Base-by-base conservation (phyloP, 2,888 invertebrate genomes). In the Thymelicus acteon region DNA sequence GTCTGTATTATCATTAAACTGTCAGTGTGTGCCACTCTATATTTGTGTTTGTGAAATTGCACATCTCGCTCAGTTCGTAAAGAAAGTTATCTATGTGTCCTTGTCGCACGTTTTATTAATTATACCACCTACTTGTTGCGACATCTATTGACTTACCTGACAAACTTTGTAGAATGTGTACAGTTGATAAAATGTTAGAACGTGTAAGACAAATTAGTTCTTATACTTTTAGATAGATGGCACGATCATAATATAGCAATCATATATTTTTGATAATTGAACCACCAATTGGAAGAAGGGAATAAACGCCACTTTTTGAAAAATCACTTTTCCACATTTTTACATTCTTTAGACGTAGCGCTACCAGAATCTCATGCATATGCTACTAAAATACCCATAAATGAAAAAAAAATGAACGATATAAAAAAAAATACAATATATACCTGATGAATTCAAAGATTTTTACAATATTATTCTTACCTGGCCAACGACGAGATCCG, bases 31-130 rank as follows among this genome's bases (percentile, higher is more conserved):
- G 65, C 67, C 39, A 71, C 31, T 72, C 77, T 82, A 63, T 72
- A 75, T 86, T 86, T 80, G 81, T 85, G 72, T 86, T 86, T 75
- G 62, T 74, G 73, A 61, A 70, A 54, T 48, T 60, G 19, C 71
- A 65, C 82, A 85, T 83, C 85, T 72, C 73, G 85, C 79, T 79
- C 49, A 61, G 75, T 64, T 13, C 47, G 44, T 37, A 6, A 7
- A 44, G 39, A 49, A 67, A 49, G 60, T 58, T 44, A 78, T 81
- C 61, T 66, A 63, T 72, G 77, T 77, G 39, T 90, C 86, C 78
- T 80, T 80, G 63, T 91, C 80, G 61, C 78, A 75, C 87, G 67
- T 77, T 89, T 86, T 82, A 85, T 85, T 86, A 86, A 78, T 76
- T 63, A 47, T 57, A 49, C n/a, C 37, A 44, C 49, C n/a, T 24